phyloP scores from a whole-genome alignment of 2,888 invertebrate species.

The Ischnus inquisitorius region DNA sequence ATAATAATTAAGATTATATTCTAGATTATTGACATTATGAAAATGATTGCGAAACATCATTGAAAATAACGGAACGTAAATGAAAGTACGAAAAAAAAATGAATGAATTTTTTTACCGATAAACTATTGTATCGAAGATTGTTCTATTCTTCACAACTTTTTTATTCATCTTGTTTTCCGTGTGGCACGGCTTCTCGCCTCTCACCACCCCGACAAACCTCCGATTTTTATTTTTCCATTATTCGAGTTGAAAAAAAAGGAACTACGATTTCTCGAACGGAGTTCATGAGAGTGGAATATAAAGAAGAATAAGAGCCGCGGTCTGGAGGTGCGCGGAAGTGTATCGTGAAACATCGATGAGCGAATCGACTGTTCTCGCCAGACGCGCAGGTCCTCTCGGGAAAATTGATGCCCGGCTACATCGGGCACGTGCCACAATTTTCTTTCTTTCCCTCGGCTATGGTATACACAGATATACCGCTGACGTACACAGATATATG shows the following conservation, averaged over 20 bases:
- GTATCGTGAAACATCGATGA: conserved; percentile 30
- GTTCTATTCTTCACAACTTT: too few species aligned
- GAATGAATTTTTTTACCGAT: too few species aligned
- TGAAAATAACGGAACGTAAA: too few species aligned
- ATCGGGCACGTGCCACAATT: conserved; percentile 48
- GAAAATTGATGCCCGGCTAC: conserved; percentile 55
- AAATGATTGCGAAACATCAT: too few species aligned
- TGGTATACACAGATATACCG: conserved; percentile 2
- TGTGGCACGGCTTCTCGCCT: too few species aligned
- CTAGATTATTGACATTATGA: too few species aligned
- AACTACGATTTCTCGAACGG: background rate
- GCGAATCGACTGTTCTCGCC: conserved; percentile 35
- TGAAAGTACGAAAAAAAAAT: too few species aligned
- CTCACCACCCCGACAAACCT: too few species aligned
- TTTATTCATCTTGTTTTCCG: too few species aligned
- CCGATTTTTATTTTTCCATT: background rate
- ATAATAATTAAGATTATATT: too few species aligned
- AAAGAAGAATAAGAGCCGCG: background rate
- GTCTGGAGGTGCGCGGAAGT: background rate
- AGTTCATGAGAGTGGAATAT: background rate
- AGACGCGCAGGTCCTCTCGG: conserved; percentile 38
- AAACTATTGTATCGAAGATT: too few species aligned
- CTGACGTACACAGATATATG: conserved; percentile 3
- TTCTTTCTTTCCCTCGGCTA: conserved; percentile 37
- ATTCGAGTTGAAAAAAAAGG: background rate